Percentiles rank a stretch among this genome's conserved stretches.
Conservation (phyloP, 2,888 invertebrate species). For the Panorpa germanica region DNA sequence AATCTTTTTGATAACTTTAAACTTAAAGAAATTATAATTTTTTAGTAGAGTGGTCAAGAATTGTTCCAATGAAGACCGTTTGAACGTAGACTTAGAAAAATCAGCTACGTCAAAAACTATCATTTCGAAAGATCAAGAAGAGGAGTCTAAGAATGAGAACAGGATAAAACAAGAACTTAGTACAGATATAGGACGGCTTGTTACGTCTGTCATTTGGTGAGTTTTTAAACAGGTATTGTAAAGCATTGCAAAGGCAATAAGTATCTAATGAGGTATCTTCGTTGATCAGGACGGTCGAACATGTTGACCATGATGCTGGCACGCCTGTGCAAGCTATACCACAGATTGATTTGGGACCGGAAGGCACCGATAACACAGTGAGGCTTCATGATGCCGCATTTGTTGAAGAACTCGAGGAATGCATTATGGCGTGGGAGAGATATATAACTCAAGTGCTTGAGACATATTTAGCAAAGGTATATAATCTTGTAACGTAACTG, state of each 20-base stretch:
- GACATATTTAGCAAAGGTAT: constrained; percentile 30
- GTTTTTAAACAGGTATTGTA: constrained; percentile 9
- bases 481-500: constrained; percentile 1
- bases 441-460: constrained; percentile 39
- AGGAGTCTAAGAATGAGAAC: too few relatives aligned
- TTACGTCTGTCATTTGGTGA: constrained; percentile 25
- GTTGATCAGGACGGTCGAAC: constrained; percentile 42
- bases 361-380: constrained; percentile 22
- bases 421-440: constrained; percentile 42
- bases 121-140: too few relatives aligned
- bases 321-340: constrained; percentile 41
- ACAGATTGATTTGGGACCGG: constrained; percentile 25
- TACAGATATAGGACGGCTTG: constrained; percentile 22
- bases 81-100: constrained; percentile 22
- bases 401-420: constrained; percentile 36
- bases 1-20: too few relatives aligned
- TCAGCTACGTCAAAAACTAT: too few relatives aligned
- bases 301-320: constrained; percentile 55
- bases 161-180: constrained; percentile 26
- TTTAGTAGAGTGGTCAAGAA: too few relatives aligned
- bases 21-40: too few relatives aligned
- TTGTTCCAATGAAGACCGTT: neutral
- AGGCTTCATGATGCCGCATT: constrained; percentile 28
- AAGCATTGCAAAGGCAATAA: neutral
- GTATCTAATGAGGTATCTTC: neutral